A percentile compares a stretch with the other conserved stretches of the same genome.
Evolutionary conservation across 2,113 vertebrate species (phyloP).

Genomic region (Cyprinodon tularosa): DNA sequence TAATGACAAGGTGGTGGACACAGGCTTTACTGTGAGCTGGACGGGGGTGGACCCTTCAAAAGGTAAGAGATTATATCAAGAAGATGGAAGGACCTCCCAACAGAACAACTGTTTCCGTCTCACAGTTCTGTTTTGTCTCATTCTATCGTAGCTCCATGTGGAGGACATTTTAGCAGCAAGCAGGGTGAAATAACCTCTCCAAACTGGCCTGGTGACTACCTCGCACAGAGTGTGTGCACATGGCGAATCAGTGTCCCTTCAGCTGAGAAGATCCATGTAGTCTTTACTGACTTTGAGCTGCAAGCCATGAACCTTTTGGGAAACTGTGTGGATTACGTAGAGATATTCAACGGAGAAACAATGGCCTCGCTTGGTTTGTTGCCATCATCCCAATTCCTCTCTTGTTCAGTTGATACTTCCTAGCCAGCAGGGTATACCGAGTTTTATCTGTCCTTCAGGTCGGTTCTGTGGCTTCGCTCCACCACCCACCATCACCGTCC

Average conservation of each 20-base stretch:
- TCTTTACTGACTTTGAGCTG: constrained; percentile 78
- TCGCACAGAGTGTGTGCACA: constrained; percentile 70
- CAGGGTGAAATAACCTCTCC: constrained; percentile 76
- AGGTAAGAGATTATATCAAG: constrained; percentile 38
- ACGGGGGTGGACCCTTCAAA: constrained; percentile 67
- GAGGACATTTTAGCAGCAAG: constrained; percentile 67
- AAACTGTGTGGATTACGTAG: constrained; percentile 77
- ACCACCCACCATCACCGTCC: constrained; percentile 51
- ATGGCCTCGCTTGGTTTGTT: constrained; percentile 61
- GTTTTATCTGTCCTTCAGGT: constrained; percentile 52
- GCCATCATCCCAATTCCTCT: not conserved
- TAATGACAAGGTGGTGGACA: constrained; percentile 79
- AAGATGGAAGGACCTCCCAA: not conserved
- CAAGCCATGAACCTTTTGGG: constrained; percentile 65
- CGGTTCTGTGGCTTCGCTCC: constrained; percentile 70
- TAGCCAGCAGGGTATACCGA: not conserved
- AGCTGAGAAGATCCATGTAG: constrained; percentile 60
- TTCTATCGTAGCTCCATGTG: constrained; percentile 61
- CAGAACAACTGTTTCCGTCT: not conserved
- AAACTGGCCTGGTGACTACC: constrained; percentile 75
- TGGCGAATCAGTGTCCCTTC: constrained; percentile 71
- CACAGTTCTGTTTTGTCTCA: not conserved
- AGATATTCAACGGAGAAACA: constrained; percentile 70
- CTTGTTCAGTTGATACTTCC: not conserved
- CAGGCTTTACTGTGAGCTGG: constrained; percentile 77